Conservation (phyloP, 1,140 invertebrate species). For the Lineus longissimus region DNA sequence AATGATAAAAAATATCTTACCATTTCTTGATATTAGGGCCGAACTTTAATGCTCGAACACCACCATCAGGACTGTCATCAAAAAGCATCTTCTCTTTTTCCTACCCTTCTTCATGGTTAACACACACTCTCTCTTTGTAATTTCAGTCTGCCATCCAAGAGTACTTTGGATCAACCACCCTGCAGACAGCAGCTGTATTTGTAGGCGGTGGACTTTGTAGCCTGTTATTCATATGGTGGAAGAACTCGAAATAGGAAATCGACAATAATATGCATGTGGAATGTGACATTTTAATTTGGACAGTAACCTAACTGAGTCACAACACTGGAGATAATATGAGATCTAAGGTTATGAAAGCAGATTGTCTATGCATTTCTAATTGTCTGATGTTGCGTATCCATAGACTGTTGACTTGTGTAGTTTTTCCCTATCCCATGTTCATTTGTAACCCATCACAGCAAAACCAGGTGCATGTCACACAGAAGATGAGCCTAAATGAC, state of each 20-base stretch:
- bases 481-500: no score
- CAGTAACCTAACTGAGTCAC: no score
- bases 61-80: background rate
- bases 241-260: background rate
- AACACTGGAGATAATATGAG: no score
- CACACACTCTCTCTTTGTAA: background rate
- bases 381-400: no score
- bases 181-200: constrained; percentile 28
- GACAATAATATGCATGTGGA: no score
- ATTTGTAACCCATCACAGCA: no score
- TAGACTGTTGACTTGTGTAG: no score
- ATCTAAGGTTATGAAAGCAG: no score
- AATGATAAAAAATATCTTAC: background rate
- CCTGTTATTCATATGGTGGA: background rate
- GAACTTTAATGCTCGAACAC: background rate
- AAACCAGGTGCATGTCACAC: no score
- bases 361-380: no score
- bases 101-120: background rate
- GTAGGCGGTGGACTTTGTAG: constrained; percentile 14
- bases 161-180: constrained; percentile 42
- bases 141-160: constrained; percentile 43
- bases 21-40: background rate
- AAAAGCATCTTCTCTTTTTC: background rate
- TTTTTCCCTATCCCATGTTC: no score
- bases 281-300: no score